A percentile compares a stretch with the other conserved stretches of the same genome.
Conservation (phyloP, 2,797 vertebrate genomes). For the Xiphophorus birchmanni region DNA sequence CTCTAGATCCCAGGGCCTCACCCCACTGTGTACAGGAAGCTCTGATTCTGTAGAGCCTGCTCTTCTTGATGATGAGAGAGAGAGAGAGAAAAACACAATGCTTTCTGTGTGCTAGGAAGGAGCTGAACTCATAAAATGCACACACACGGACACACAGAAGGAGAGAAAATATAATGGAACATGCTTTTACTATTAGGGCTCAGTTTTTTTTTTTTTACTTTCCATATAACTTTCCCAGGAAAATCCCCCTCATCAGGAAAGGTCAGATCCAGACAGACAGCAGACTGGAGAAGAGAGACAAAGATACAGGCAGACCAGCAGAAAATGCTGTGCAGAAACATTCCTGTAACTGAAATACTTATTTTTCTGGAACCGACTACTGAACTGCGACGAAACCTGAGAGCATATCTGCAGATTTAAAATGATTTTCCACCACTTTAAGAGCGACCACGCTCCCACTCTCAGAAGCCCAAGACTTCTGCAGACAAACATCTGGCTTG, state of each 20-base stretch:
- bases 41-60: conserved; percentile 60
- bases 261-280: conserved; percentile 74
- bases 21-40: conserved; percentile 74
- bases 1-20: conserved; percentile 58
- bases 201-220: conserved; percentile 44
- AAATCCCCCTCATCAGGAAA: conserved; percentile 78
- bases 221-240: conserved; percentile 82
- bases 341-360: conserved; percentile 30
- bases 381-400: conserved; percentile 33
- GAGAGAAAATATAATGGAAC: conserved; percentile 70
- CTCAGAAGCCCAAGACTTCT: conserved; percentile 10
- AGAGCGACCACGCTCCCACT: conserved; percentile 10
- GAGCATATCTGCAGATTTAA: conserved; percentile 30
- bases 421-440: conserved; percentile 23
- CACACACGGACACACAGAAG: conserved; percentile 42
- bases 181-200: conserved; percentile 80
- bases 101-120: conserved; percentile 75
- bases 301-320: conserved; percentile 52
- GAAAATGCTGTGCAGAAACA: conserved; percentile 36
- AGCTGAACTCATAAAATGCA: conserved; percentile 70
- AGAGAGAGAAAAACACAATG: conserved; percentile 74
- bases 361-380: conserved; percentile 37
- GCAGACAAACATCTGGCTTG: conserved; percentile 42
- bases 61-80: conserved; percentile 73
- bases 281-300: conserved; percentile 61